These are phyloP conservation scores for Mimumesa dahlbomi DNA, from an alignment of 2,888 invertebrate genomes.

Conservation along the genomic window DNA sequence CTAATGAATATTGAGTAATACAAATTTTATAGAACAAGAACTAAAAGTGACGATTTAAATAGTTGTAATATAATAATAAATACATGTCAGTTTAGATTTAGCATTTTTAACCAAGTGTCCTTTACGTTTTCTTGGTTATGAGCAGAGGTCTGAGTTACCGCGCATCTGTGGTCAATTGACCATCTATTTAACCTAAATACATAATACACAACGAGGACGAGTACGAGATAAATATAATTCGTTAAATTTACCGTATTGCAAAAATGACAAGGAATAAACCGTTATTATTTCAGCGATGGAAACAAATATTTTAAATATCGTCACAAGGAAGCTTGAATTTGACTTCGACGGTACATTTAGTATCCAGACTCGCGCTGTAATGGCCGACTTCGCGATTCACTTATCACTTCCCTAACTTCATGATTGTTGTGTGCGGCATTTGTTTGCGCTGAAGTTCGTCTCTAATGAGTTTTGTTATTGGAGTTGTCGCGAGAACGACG, in stretches of 20 bases:
- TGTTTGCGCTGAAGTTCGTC: constrained; percentile 80
- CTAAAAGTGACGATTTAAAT: too few relatives aligned
- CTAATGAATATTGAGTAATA: too few relatives aligned
- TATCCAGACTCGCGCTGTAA: constrained; percentile 42
- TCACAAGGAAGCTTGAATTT: constrained; percentile 14
- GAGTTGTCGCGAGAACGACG: constrained; percentile 34
- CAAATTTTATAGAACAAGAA: too few relatives aligned
- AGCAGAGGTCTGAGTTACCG: too few relatives aligned
- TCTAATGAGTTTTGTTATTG: constrained; percentile 67
- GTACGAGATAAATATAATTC: not conserved
- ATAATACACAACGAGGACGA: not conserved
- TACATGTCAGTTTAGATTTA: too few relatives aligned
- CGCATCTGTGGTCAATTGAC: constrained; percentile 45
- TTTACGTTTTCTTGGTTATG: too few relatives aligned
- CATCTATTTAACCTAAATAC: not conserved
- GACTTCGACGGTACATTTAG: constrained; percentile 40
- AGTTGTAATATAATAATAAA: too few relatives aligned
- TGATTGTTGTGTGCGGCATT: constrained; percentile 78
- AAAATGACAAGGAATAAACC: not conserved
- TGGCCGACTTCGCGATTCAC: constrained; percentile 69
- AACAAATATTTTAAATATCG: not conserved
- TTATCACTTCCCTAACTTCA: constrained; percentile 77
- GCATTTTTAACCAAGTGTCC: too few relatives aligned
- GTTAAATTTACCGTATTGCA: not conserved
- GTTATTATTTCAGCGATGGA: not conserved